Evolutionary conservation across 2,888 invertebrate species (phyloP), one percentile per base, ranked within the genome.

Genomic region (Sarcophaga subvicina): DNA sequence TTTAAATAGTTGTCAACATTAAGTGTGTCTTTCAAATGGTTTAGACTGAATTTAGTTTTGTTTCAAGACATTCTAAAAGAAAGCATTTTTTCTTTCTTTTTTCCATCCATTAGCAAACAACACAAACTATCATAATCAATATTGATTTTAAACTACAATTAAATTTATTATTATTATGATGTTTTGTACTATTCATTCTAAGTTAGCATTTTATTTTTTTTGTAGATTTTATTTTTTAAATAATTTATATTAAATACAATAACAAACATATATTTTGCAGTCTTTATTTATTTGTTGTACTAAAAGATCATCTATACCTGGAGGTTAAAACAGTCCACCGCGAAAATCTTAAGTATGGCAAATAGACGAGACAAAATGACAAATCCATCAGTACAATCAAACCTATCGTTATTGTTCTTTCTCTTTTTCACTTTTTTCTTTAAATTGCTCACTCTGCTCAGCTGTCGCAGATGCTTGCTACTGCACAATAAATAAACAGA

Each of bases 31-130:
- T 14, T 67, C 10, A 67, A 45, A n/a, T 3, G n/a, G 62, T 70
- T 25, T 90, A 90, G 91, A 91, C 91, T 91, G 91, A 91, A 89
- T 90, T 90, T 64, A 77, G 80, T 85, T 83, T 83, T 49, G 79
- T 83, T 85, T 75, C 20, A 71, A 83, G 49, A 77, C 80, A 76
- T 77, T 76, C 22, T 12, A 63, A 76, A 72, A 67, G 54, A 60
- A 76, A 69, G 76, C 62, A 76, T 80, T 85, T 72, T 77, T 75
- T n/a, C 78, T 67, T 82, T 59, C 27, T 25, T 27, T 70, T 70
- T 3, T 80, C 75, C 71, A 85, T 80, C 17, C 49, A 79, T 67
- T 49, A 27, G 62, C 27, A 60, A 47, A 45, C 67, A 69, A 17
- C 17, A 54, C 17, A 54, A 54, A 54, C 54, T 17, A 54, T 60